Percentiles rank a stretch among this genome's conserved stretches.
Evolutionary conservation across 2,113 vertebrate genomes (phyloP).

Genomic region (Colistium nudipinnis): DNA sequence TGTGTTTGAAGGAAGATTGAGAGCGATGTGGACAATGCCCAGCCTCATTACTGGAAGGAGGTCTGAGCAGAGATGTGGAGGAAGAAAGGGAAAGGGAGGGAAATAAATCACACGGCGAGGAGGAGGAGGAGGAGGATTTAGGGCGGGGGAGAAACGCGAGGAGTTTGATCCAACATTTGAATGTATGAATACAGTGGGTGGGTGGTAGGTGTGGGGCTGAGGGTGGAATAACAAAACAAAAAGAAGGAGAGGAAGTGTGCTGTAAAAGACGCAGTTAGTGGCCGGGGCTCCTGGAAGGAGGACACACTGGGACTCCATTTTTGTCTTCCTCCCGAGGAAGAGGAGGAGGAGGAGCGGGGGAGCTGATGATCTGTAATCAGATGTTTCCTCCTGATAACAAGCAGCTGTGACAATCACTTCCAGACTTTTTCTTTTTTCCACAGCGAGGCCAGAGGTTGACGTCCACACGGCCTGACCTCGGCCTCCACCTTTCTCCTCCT

Average conservation of each 20-base stretch:
- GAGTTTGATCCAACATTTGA: constrained; percentile 66
- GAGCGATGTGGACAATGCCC: constrained; percentile 61
- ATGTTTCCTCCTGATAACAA: constrained; percentile 74
- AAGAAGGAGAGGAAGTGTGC: constrained; percentile 52
- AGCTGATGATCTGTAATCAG: constrained; percentile 67
- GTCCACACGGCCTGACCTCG: constrained; percentile 44
- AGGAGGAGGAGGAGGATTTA: constrained; percentile 54
- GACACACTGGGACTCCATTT: constrained; percentile 51
- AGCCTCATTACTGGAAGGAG: constrained; percentile 65
- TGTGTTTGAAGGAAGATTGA: constrained; percentile 61
- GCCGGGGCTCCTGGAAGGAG: constrained; percentile 46
- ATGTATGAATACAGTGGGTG: constrained; percentile 69
- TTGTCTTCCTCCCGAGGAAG: constrained; percentile 47
- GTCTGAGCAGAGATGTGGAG: constrained; percentile 47
- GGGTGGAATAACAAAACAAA: constrained; percentile 49
- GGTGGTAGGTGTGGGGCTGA: constrained; percentile 21
- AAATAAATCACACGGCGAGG: constrained; percentile 54
- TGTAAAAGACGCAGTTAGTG: constrained; percentile 62
- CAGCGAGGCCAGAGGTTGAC: constrained; percentile 56
- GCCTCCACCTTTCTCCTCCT: constrained; percentile 20
- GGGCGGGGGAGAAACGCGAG: constrained; percentile 39
- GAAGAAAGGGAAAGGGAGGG: constrained; percentile 16
- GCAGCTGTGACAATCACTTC: constrained; percentile 64
- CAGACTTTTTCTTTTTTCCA: constrained; percentile 46
- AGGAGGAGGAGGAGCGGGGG: constrained; percentile 4